Percentiles rank a stretch among this genome's conserved stretches.
Conservation (phyloP, 2,888 invertebrate species). For the Meta bourneti region DNA sequence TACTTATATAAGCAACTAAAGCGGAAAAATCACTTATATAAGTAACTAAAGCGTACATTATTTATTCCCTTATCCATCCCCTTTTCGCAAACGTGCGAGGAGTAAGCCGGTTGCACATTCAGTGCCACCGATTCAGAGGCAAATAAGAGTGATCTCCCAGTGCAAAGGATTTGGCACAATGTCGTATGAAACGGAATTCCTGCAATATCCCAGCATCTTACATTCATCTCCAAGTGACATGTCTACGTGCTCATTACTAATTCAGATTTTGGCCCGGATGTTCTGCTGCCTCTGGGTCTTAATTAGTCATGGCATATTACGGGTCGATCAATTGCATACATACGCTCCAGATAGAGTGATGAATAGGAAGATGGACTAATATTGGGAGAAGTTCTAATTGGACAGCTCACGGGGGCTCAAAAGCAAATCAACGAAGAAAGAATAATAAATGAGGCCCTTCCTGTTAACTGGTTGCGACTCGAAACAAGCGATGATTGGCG, state of each 20-base stretch:
- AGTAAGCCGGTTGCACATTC: no score
- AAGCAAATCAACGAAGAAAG: conserved; percentile 2
- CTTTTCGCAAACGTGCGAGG: no score
- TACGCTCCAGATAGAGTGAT: conserved; percentile 47
- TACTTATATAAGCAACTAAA: no score
- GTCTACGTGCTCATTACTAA: conserved; percentile 60
- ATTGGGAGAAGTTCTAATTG: conserved; percentile 25
- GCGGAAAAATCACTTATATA: no score
- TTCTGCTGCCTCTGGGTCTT: conserved; percentile 49
- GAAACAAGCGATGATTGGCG: neutral
- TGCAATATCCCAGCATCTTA: conserved; percentile 53
- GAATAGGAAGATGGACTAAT: conserved; percentile 43
- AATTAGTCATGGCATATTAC: conserved; percentile 68
- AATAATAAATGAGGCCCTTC: neutral
- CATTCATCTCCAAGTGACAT: conserved; percentile 55
- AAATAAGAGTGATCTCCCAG: conserved; percentile 37
- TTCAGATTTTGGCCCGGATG: conserved; percentile 47
- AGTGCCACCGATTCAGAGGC: neutral
- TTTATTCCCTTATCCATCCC: no score
- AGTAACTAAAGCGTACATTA: no score
- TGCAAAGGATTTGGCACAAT: conserved; percentile 8
- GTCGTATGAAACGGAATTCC: conserved; percentile 45
- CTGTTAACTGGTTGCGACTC: neutral
- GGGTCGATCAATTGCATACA: conserved; percentile 63
- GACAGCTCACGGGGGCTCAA: conserved; percentile 1